Evolutionary conservation across 2,113 vertebrate species (phyloP).

Genomic region (Entelurus aequoreus): DNA sequence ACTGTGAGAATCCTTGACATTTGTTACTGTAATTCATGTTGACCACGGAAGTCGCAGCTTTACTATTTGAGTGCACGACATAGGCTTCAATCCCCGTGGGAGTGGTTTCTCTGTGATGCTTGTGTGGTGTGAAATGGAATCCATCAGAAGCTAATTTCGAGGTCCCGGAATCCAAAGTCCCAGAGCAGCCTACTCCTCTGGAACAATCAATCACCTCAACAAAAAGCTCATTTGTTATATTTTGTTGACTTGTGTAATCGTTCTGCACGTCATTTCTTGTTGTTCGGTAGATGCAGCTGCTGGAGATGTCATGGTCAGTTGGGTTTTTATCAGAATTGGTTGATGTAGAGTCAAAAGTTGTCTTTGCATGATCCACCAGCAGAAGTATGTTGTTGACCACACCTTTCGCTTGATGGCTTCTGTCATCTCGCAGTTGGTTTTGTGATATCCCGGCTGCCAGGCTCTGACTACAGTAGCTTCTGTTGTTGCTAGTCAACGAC

Average conservation of each 20-base stretch:
- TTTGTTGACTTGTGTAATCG: background rate
- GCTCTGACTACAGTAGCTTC: slow-evolving; percentile 7
- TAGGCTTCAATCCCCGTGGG: background rate
- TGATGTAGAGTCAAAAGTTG: background rate
- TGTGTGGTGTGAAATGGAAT: background rate
- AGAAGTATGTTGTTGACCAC: background rate
- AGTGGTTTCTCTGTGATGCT: background rate
- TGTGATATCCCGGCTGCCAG: slow-evolving; percentile 5
- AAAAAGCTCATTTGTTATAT: slow-evolving; percentile 5
- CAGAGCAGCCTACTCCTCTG: slow-evolving; percentile 7
- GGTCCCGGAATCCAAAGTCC: background rate
- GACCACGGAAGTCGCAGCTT: slow-evolving; percentile 16
- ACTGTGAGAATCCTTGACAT: slow-evolving; percentile 3
- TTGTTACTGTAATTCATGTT: slow-evolving; percentile 23
- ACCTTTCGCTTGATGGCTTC: slow-evolving; percentile 13
- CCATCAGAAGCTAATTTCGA: slow-evolving; percentile 2
- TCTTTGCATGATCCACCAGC: background rate
- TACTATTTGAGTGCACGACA: background rate
- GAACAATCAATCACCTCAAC: background rate
- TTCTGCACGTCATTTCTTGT: background rate
- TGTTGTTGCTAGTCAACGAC: slow-evolving; percentile 21
- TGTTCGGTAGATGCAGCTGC: background rate
- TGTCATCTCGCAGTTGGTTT: slow-evolving; percentile 8
- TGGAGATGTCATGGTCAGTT: background rate
- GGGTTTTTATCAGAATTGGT: background rate